Evolutionary conservation across 2,797 vertebrate species (phyloP).

Genomic region (Cheirogaleus major): DNA sequence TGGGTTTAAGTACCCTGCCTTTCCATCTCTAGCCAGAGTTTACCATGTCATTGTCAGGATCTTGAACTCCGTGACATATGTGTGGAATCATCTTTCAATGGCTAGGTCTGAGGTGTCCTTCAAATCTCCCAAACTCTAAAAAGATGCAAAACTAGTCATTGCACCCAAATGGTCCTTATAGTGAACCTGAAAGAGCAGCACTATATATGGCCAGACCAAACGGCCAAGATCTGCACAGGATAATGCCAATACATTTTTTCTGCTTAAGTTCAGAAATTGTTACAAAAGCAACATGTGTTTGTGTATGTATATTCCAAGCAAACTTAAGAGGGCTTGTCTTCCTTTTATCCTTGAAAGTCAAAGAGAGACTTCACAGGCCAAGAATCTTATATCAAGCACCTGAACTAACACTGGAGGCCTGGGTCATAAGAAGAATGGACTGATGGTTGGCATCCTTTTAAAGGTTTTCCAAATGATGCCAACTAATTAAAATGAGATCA

Average conservation of each 20-base stretch:
- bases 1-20: not conserved
- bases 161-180: not conserved
- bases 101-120: not conserved
- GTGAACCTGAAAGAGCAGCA: not conserved
- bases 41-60: not conserved
- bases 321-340: not conserved
- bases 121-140: conserved; percentile 34
- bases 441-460: conserved; percentile 37
- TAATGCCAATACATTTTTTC: not conserved
- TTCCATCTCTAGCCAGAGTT: not conserved
- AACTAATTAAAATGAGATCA: conserved; percentile 57
- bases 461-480: conserved; percentile 54
- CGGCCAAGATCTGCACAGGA: not conserved
- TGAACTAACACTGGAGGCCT: conserved; percentile 31
- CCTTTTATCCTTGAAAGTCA: conserved; percentile 52
- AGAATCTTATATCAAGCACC: conserved; percentile 1
- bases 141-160: conserved; percentile 1
- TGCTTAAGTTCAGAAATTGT: not conserved
- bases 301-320: not conserved
- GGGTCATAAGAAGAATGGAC: conserved; percentile 37
- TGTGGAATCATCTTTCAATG: not conserved
- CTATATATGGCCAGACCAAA: not conserved
- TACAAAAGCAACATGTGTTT: not conserved
- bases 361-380: conserved; percentile 13
- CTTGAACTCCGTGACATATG: not conserved